Base-by-base conservation (phyloP, 2,888 invertebrate genomes). In the Calameuta pallipes region DNA sequence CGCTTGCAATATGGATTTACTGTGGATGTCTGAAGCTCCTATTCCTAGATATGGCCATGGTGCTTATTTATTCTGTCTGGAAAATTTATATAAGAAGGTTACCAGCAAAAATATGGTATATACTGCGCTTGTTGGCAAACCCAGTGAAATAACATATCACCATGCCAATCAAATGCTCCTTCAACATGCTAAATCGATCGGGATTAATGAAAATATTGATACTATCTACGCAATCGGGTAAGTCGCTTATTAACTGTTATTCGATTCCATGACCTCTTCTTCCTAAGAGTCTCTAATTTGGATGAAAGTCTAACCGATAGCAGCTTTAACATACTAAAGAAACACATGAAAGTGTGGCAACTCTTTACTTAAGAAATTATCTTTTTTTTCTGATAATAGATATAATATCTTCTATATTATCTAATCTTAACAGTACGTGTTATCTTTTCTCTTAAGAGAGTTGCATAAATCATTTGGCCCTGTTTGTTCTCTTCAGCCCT, bases 1-100 rank as follows among this genome's bases (percentile, higher is more conserved):
- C 79, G 95, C 94, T 0, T 95, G 95, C 86, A 95, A 95, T 85
- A 94, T 94, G 93, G 95, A 95, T 90, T 91, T 95, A 74, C 91
- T 94, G 76, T 95, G 94, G 94, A 94, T 94, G 92, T 93, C 94
- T 3, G 94, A 95, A 85, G 94, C 94, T 12, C 93, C 93, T 33
- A 93, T 94, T 90, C 95, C 95, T 1, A 92, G 95, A 92, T 94
- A 90, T 69, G 95, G 94, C 0, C 95, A 95, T 88, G 95, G 95
- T 6, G 94, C 94, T 75, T 95, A 94, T 87, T 89, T 95, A 37
- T 89, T 93, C 15, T 94, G 94, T 83, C 89, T 95, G 75, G 95
- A 95, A 87, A 92, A 92, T 81, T 87, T 95, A 73, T 95, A 94
- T 88, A 93, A 93, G 86, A 93, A 94, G 91, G 92, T 95, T 34